These are phyloP conservation scores for Mesorhabditis sp. DNA, from an alignment of 2,888 invertebrate species.

Conservation along the genomic window DNA sequence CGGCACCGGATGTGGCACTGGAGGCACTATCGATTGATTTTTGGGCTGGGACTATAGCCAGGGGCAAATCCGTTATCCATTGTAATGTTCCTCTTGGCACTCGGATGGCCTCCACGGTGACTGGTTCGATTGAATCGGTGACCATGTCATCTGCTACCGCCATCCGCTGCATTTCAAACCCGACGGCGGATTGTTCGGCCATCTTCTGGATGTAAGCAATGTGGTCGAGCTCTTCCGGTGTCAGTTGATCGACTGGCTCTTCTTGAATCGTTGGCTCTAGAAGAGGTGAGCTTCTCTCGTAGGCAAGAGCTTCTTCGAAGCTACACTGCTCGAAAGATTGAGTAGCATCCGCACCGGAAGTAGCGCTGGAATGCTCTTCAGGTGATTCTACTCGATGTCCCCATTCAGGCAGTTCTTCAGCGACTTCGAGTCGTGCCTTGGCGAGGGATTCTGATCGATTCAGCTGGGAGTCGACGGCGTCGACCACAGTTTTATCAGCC, in stretches of 20 bases:
- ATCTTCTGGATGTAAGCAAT: conserved; percentile 28
- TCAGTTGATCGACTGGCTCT: conserved; percentile 13
- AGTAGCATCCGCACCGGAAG: conserved; percentile 11
- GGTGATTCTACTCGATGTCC: neutral
- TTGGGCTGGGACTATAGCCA: no score
- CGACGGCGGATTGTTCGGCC: conserved; percentile 20
- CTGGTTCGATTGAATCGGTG: no score
- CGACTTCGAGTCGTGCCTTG: conserved; percentile 1
- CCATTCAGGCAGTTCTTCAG: conserved; percentile 7
- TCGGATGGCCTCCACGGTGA: no score
- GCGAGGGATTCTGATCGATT: neutral
- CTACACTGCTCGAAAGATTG: conserved; percentile 8
- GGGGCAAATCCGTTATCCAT: no score
- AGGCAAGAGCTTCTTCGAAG: neutral
- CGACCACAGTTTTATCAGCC: neutral
- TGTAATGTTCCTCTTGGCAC: no score
- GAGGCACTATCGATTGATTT: neutral
- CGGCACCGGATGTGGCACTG: neutral
- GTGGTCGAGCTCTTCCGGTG: conserved; percentile 31
- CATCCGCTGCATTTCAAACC: conserved; percentile 6
- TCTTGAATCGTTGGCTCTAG: neutral
- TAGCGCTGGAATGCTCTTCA: neutral
- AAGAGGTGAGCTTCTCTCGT: neutral
- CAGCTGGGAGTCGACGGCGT: neutral
- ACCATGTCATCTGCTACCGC: neutral